These are phyloP conservation scores for Sitobion miscanthi DNA, from an alignment of 1,140 invertebrate species.

Conservation along the genomic window DNA sequence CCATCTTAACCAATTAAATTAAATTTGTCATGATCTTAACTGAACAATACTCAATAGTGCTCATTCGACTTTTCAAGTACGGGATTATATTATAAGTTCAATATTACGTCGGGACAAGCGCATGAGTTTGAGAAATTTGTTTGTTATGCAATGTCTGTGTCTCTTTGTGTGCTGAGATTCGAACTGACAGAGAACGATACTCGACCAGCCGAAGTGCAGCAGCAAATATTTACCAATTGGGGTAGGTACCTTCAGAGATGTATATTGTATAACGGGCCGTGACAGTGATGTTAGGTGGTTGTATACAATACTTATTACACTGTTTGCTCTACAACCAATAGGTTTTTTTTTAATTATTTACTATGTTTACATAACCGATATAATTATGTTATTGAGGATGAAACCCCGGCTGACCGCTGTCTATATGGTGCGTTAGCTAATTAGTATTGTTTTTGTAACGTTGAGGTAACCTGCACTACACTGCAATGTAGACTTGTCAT, in stretches of 20 bases:
- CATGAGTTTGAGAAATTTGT: neutral
- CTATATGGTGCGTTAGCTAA: too few species aligned
- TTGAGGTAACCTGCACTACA: too few species aligned
- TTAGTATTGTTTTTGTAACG: too few species aligned
- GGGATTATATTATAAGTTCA: neutral
- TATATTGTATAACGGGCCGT: neutral
- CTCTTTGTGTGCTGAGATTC: conserved; percentile 58
- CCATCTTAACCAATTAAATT: too few species aligned
- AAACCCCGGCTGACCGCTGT: too few species aligned
- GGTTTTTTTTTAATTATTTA: neutral
- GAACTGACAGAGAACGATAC: conserved; percentile 48
- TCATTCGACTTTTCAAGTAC: neutral
- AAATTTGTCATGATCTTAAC: too few species aligned
- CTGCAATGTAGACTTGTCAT: too few species aligned
- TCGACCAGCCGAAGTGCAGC: neutral
- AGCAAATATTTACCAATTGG: conserved; percentile 52
- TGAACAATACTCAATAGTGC: neutral
- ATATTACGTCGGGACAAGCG: neutral
- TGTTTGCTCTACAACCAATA: fast-evolving
- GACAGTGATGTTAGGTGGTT: neutral
- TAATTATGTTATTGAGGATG: neutral
- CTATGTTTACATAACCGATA: neutral
- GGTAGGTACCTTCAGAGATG: conserved; percentile 27
- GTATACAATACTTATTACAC: neutral
- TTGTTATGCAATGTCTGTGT: conserved; percentile 57